Evolutionary conservation across 1,140 invertebrate species (phyloP).

Genomic region (Chrysomallon squamiferum): DNA sequence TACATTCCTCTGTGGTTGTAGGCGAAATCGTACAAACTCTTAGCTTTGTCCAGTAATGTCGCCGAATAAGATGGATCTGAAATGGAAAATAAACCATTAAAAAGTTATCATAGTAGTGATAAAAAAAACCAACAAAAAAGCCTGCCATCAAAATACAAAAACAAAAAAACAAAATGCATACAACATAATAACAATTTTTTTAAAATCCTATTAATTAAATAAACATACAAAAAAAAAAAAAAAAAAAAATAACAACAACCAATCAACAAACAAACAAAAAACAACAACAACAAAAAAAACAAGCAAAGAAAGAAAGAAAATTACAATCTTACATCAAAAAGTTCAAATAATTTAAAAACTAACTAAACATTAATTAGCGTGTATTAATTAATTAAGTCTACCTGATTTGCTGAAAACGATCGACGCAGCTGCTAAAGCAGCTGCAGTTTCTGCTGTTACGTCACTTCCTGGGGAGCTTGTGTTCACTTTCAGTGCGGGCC

Average conservation of each 20-base stretch:
- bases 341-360: too few relatives aligned
- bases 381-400: too few relatives aligned
- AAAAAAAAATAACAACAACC: too few relatives aligned
- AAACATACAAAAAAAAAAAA: too few relatives aligned
- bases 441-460: slow-evolving; percentile 71
- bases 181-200: too few relatives aligned
- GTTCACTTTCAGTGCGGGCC: slow-evolving; percentile 71
- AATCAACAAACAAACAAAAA: too few relatives aligned
- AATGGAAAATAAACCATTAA: neutral
- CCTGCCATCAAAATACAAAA: neutral
- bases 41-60: slow-evolving; percentile 66
- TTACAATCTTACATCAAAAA: too few relatives aligned
- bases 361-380: too few relatives aligned
- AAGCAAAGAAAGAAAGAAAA: too few relatives aligned
- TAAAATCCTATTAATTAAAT: too few relatives aligned
- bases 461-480: slow-evolving; percentile 68
- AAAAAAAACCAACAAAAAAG: neutral
- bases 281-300: too few relatives aligned
- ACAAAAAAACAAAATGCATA: too few relatives aligned
- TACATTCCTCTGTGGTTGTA: slow-evolving; percentile 68
- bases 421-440: slow-evolving; percentile 69
- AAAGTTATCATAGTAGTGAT: neutral
- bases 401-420: slow-evolving; percentile 65
- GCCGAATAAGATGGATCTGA: slow-evolving; percentile 65
- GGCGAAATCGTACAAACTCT: slow-evolving; percentile 70